Evolutionary conservation across 2,113 vertebrate genomes (phyloP), one percentile per base, ranked within the genome.

Genomic region (Scytalopus superciliaris): DNA sequence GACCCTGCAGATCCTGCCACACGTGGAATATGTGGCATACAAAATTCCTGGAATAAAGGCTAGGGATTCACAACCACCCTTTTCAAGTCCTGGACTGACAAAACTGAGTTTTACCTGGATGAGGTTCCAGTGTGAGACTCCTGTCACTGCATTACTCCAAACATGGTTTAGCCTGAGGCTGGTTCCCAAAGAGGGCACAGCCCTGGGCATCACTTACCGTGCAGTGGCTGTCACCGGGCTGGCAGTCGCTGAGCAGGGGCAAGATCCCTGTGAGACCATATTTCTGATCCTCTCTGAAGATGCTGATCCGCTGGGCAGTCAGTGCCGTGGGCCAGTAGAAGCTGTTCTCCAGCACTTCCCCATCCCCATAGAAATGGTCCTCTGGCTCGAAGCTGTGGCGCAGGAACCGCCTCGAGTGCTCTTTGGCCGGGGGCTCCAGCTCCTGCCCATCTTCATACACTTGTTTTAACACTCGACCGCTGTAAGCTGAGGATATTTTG

Each of bases 401-500:
- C 39, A 99, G 97, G 47, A 99, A 99, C 35, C 98, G 98, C 93
- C 98, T 98, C 10, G 99, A 98, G 78, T 98, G 99, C 90, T 99
- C 99, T 45, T 99, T 98, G 90, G 98, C 98, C 0, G 99, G 99
- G 21, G 98, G 99, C 73, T 99, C 99, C 52, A 99, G 97, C 89
- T 99, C 99, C 97, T 99, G 99, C 37, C 99, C 99, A 0, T 99
- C 99, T 83, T 99, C 99, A 2, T 98, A 99, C 60, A 99, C 99
- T 17, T 99, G 99, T 92, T 99, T 99, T 44, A 99, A 74, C 70
- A 99, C 98, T 2, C 99, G 98, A 0, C 99, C 99, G 2, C 99
- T 99, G 98, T 99, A 99, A 10, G 99, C 98, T 1, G 99, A 99
- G 0, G 99, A 99, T 76, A 99, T 98, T 92, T 99, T 99, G 97